A percentile compares a stretch with the other conserved stretches of the same genome.
These are phyloP conservation scores for Epinephelus moara DNA, from an alignment of 2,113 vertebrate species.

Conservation along the genomic window DNA sequence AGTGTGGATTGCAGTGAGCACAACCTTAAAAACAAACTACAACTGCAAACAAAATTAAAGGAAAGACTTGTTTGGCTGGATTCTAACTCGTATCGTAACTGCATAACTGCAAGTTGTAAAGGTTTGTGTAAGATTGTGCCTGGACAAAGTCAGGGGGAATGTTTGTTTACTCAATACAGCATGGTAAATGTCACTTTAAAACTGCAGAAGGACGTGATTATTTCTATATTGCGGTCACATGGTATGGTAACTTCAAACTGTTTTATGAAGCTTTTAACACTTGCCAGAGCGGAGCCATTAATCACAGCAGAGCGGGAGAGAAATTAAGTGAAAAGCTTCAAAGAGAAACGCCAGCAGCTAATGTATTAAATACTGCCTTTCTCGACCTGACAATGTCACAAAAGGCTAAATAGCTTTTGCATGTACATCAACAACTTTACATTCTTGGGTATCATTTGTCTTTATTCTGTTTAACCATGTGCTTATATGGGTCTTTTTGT, in stretches of 20 bases:
- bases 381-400: background rate
- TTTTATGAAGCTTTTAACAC: constrained; percentile 58
- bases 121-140: constrained; percentile 14
- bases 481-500: constrained; percentile 2
- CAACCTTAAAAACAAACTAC: constrained; percentile 23
- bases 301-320: constrained; percentile 33
- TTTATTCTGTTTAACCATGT: background rate
- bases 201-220: constrained; percentile 37
- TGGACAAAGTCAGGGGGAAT: background rate
- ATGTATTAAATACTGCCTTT: constrained; percentile 10
- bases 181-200: constrained; percentile 46
- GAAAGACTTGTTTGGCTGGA: constrained; percentile 11
- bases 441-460: background rate
- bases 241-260: constrained; percentile 25
- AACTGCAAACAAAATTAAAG: constrained; percentile 13
- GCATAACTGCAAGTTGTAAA: constrained; percentile 3
- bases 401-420: constrained; percentile 2
- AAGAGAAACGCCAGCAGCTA: constrained; percentile 22
- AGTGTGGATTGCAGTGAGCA: constrained; percentile 20
- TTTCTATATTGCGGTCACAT: constrained; percentile 30
- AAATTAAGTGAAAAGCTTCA: constrained; percentile 43
- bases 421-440: background rate
- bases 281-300: constrained; percentile 41
- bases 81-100: background rate
- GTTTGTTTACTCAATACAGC: constrained; percentile 46